phyloP scores from a whole-genome alignment of 2,888 invertebrate genomes.

The Nomada lathburiana region DNA sequence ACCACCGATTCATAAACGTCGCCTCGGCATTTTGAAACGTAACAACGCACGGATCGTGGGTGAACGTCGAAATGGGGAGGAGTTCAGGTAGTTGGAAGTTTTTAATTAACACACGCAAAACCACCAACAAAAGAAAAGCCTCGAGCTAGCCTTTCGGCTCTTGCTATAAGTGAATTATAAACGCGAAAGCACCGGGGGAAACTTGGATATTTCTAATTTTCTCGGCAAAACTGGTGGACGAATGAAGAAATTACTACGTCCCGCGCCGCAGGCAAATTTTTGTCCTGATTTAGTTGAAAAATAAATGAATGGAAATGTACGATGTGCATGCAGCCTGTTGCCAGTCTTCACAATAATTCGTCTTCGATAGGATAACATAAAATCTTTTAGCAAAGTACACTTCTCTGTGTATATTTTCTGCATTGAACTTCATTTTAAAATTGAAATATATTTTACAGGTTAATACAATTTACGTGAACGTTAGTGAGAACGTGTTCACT shows the following conservation, averaged over 20 bases:
- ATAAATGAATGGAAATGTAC: too few species aligned
- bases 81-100: conserved; percentile 53
- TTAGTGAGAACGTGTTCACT: too few species aligned
- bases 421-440: too few species aligned
- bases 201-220: conserved; percentile 18
- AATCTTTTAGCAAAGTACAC: too few species aligned
- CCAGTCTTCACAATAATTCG: too few species aligned
- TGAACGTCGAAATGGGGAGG: neutral
- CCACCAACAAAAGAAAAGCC: neutral
- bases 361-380: too few species aligned
- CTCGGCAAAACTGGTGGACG: neutral
- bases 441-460: too few species aligned
- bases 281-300: too few species aligned
- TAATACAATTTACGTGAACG: too few species aligned
- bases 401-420: too few species aligned
- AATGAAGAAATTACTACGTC: conserved; percentile 8
- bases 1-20: conserved; percentile 66
- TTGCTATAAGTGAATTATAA: conserved; percentile 22
- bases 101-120: conserved; percentile 56
- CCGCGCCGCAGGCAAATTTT: neutral
- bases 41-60: conserved; percentile 38
- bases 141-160: neutral
- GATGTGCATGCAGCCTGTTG: too few species aligned
- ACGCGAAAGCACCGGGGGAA: neutral
- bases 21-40: conserved; percentile 36